These are phyloP conservation scores for Yoshiicerus persimilis DNA, from an alignment of 1,140 invertebrate genomes.

Conservation along the genomic window DNA sequence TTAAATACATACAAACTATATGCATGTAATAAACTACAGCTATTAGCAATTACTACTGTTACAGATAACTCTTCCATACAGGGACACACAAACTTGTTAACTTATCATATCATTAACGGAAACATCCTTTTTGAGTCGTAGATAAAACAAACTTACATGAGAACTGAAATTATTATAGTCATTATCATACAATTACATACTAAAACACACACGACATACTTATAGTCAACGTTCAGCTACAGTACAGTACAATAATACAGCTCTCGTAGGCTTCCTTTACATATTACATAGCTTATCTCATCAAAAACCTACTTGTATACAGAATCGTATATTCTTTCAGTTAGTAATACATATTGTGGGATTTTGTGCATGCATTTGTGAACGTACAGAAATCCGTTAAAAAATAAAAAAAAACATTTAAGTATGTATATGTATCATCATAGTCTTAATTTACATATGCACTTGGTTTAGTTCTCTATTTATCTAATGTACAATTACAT, in stretches of 20 bases:
- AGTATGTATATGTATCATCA: not conserved
- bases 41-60: not conserved
- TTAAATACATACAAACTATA: not conserved
- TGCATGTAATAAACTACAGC: not conserved
- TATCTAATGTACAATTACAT: not conserved
- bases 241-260: not conserved
- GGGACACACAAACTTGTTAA: not conserved
- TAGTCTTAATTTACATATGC: not conserved
- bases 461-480: not conserved
- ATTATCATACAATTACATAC: not conserved
- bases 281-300: not conserved
- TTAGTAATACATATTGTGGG: not conserved
- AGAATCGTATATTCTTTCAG: not conserved
- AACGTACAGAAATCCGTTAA: slow-evolving; percentile 19
- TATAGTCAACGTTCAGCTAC: not conserved
- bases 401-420: slow-evolving; percentile 21
- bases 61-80: not conserved
- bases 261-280: not conserved
- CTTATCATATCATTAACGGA: not conserved
- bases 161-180: not conserved
- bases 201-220: not conserved
- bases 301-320: not conserved
- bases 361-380: slow-evolving; percentile 16
- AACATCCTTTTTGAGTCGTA: not conserved
- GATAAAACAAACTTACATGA: not conserved